These are phyloP conservation scores for Leptonema lineaticorne DNA, from an alignment of 1,140 invertebrate species.

Conservation along the genomic window DNA sequence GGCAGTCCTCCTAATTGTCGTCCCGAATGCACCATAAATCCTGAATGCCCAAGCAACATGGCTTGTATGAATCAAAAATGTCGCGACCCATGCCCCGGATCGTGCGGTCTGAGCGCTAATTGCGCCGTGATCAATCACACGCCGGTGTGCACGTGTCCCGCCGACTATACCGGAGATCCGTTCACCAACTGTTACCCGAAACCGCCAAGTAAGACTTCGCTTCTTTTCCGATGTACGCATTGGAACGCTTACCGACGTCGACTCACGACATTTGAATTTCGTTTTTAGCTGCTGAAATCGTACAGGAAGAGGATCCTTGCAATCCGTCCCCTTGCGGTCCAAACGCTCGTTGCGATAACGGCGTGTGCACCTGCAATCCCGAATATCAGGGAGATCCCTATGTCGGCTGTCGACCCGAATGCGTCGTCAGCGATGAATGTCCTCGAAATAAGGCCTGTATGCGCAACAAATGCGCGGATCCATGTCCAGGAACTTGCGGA, in stretches of 20 bases:
- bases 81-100: constrained; percentile 65
- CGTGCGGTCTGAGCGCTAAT: constrained; percentile 65
- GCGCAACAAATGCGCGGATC: constrained; percentile 62
- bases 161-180: constrained; percentile 58
- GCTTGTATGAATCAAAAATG: constrained; percentile 69
- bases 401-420: constrained; percentile 63
- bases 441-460: constrained; percentile 60
- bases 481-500: constrained; percentile 66
- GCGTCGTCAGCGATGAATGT: constrained; percentile 63
- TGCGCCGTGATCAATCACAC: constrained; percentile 67
- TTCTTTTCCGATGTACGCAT: not conserved
- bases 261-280: not conserved
- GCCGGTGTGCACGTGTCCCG: constrained; percentile 59
- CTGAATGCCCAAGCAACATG: constrained; percentile 60
- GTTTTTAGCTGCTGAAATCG: constrained; percentile 48
- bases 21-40: constrained; percentile 65
- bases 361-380: constrained; percentile 65
- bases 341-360: constrained; percentile 66
- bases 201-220: constrained; percentile 37
- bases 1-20: constrained; percentile 65
- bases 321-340: constrained; percentile 71
- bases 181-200: constrained; percentile 56
- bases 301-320: constrained; percentile 61
- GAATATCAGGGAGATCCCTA: constrained; percentile 64
- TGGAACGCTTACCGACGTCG: not conserved